Base-by-base conservation (phyloP, 2,797 vertebrate genomes). In the Zalophus californianus region DNA sequence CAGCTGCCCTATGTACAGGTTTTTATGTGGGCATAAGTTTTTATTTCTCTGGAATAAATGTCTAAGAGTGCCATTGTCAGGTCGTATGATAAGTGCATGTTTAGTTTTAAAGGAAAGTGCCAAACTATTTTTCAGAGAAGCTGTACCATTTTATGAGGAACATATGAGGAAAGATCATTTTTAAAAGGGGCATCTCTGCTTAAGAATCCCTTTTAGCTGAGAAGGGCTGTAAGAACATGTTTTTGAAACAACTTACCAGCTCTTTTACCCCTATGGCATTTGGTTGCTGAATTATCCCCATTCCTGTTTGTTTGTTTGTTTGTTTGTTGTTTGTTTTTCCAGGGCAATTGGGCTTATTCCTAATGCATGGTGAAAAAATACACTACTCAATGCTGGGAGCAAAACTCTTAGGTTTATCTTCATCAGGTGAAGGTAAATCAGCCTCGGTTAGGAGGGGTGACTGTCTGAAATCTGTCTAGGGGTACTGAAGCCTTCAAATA, bases 21-120 rank as follows among this genome's bases (percentile, higher is more conserved):
- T 84, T 92, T 72, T 78, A 29, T n/a, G 21, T n/a, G 44, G 38
- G 4, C 8, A 3, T 56, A 58, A 14, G 64, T 60, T 83, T 96
- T 86, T 70, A 58, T 92, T 92, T 73, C 41, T 84, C 75, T 73
- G 86, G 29, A 56, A 66, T 58, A 86, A 48, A 79, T 83, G 62
- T 10, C 52, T 21, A 79, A 11, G 29, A 75, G 13, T 32, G 21
- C 41, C 75, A 60, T 38, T 25, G 23, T 60, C 13, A 32, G 20
- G 44, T 73, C 23, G 23, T 29, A 66, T 44, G 62, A n/a, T 35
- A 60, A 90, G 29, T 75, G 20, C 14, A 60, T 15, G 18, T 48
- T 94, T 73, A 73, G 92, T 12, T 66, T 66, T 72, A 68, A 21
- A 84, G 91, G 48, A 86, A 95, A 66, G 50, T 80, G 21, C 25